Conservation (phyloP, 2,113 vertebrate species). For the Platanista minor region DNA sequence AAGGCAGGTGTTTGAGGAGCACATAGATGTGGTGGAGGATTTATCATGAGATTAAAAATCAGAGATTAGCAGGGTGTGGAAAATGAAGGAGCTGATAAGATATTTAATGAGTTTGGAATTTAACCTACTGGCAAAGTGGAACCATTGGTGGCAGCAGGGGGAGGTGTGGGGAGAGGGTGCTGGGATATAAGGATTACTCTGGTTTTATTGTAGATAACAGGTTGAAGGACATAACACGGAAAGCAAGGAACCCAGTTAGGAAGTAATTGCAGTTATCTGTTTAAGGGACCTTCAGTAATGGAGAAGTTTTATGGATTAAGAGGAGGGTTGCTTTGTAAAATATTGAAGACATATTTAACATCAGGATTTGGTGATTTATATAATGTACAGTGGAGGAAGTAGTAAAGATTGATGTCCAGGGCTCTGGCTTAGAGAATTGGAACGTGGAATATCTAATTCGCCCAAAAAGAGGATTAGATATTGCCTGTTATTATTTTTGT, state of each 20-base stretch:
- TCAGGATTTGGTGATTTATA: background rate
- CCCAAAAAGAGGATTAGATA: background rate
- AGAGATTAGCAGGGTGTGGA: background rate
- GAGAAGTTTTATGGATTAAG: background rate
- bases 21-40: background rate
- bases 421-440: background rate
- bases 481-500: background rate
- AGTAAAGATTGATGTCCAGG: background rate
- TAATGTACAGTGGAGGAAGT: background rate
- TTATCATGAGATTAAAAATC: background rate
- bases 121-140: background rate
- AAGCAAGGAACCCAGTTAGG: background rate
- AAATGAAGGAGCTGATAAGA: background rate
- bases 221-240: background rate
- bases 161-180: rapidly evolving
- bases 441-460: background rate
- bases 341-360: background rate
- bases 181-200: background rate
- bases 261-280: background rate
- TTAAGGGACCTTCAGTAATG: background rate
- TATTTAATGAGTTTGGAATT: background rate
- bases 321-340: background rate
- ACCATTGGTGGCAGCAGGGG: background rate
- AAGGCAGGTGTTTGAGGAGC: background rate
- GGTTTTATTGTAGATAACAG: background rate